A percentile compares a stretch with the other conserved stretches of the same genome.
Evolutionary conservation across 2,797 vertebrate species (phyloP).

Genomic region (Dromococcyx pavoninus): DNA sequence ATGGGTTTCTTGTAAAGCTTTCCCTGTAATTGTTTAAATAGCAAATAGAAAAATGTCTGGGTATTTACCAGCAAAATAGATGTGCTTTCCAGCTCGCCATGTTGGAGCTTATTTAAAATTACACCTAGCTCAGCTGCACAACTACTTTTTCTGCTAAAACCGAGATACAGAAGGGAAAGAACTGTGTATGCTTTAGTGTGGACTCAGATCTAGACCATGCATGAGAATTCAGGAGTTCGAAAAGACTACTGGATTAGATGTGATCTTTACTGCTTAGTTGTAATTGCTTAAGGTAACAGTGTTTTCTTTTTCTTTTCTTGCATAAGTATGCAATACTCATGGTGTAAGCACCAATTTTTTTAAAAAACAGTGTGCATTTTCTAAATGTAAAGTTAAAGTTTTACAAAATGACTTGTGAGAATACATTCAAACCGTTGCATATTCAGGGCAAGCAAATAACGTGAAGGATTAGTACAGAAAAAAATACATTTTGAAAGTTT

Average conservation of each 20-base stretch:
- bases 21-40: not conserved
- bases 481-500: not conserved
- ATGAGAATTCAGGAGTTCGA: not conserved
- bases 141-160: not conserved
- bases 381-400: not conserved
- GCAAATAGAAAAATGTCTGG: not conserved
- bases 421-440: not conserved
- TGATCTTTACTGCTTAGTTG: not conserved
- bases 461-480: not conserved
- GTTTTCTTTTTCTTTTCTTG: not conserved
- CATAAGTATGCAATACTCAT: not conserved
- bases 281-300: not conserved
- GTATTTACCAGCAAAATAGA: not conserved
- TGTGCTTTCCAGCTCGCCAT: not conserved
- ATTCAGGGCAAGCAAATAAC: not conserved
- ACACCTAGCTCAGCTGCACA: not conserved
- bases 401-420: not conserved
- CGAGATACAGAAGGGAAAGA: not conserved
- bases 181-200: accelerated
- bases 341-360: not conserved
- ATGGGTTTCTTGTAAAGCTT: not conserved
- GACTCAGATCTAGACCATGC: not conserved
- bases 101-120: not conserved
- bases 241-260: not conserved
- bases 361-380: not conserved